phyloP scores from a whole-genome alignment of 2,888 invertebrate species.

The Drosophila melanosoma region DNA sequence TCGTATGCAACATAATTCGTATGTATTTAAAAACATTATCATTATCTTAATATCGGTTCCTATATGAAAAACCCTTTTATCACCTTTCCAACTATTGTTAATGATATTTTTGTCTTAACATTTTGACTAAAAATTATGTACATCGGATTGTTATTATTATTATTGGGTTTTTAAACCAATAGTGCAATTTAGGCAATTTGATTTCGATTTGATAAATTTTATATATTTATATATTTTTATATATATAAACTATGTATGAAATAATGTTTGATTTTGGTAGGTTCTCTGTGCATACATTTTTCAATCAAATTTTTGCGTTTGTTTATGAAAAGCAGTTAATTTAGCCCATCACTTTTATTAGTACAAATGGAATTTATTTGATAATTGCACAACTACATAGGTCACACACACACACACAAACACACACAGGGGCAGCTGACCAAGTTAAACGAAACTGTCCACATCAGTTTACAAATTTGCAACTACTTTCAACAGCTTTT shows the following conservation, averaged over 20 bases:
- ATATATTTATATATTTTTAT: too few relatives aligned
- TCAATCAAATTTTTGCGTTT: background rate
- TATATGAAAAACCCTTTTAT: too few relatives aligned
- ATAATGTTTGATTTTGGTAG: background rate
- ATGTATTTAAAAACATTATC: too few relatives aligned
- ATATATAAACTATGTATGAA: background rate
- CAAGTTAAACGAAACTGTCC: background rate
- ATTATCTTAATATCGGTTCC: background rate
- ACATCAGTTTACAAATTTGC: slow-evolving; percentile 43
- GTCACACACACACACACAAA: slow-evolving; percentile 1
- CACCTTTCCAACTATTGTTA: too few relatives aligned
- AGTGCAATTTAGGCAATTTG: background rate
- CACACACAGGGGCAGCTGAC: slow-evolving; percentile 14
- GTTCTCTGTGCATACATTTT: background rate
- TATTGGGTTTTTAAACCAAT: background rate
- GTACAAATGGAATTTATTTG: background rate
- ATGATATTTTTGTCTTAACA: too few relatives aligned
- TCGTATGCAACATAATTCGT: background rate
- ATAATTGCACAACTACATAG: background rate
- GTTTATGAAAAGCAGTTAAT: background rate
- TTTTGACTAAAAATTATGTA: too few relatives aligned
- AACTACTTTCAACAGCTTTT: slow-evolving; percentile 53
- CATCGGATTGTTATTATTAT: background rate
- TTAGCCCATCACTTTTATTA: background rate
- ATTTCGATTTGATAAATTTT: background rate